Conservation (phyloP, 2,113 vertebrate species). For the Noturus placidus region DNA sequence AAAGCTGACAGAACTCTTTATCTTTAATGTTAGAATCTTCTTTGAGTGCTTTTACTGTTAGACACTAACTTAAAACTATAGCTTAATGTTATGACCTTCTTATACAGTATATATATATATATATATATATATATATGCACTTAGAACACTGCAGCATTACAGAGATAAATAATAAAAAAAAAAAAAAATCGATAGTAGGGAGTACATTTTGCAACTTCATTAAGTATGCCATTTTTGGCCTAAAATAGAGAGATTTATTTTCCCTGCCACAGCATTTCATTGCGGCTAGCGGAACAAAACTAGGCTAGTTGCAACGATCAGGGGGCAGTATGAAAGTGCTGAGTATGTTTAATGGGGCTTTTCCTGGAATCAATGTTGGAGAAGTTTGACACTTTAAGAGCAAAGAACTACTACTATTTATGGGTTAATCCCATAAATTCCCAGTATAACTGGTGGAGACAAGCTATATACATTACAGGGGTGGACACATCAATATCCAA, state of each 20-base stretch:
- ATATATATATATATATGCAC: too few species aligned
- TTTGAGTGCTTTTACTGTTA: slow-evolving; percentile 18
- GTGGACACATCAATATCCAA: neutral
- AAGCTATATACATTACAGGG: neutral
- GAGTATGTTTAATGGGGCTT: neutral
- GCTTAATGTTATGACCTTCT: neutral
- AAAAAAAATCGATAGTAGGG: neutral
- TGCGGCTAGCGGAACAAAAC: neutral
- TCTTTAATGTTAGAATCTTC: neutral
- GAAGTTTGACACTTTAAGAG: neutral
- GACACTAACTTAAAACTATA: slow-evolving; percentile 8
- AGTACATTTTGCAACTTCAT: slow-evolving; percentile 26
- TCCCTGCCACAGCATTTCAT: slow-evolving; percentile 15
- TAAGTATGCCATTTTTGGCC: slow-evolving; percentile 1
- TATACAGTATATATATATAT: neutral
- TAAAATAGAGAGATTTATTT: slow-evolving; percentile 28
- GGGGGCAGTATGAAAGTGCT: neutral
- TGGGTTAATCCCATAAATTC: neutral
- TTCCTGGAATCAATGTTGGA: neutral
- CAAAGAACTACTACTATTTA: neutral
- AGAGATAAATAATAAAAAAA: neutral
- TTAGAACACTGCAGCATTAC: too few species aligned
- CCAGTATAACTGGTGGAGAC: neutral
- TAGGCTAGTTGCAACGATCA: slow-evolving; percentile 2
- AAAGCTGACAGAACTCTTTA: slow-evolving; percentile 19